These are phyloP conservation scores for Euborellia annulipes DNA, from an alignment of 1,140 invertebrate species.

Conservation along the genomic window DNA sequence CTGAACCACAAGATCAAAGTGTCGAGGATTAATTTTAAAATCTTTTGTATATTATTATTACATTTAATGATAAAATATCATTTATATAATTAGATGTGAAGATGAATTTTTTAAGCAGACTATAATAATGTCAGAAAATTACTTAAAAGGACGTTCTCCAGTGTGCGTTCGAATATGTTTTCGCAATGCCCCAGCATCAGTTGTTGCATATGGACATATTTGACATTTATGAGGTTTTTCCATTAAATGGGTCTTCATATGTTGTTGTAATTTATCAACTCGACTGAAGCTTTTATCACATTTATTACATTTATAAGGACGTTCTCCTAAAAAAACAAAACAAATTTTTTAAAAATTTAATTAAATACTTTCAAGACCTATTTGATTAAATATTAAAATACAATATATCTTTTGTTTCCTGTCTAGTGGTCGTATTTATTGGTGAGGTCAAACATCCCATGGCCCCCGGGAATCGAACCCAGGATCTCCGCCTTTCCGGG, in stretches of 20 bases:
- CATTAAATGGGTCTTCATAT: constrained; percentile 25
- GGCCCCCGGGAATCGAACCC: too few relatives aligned
- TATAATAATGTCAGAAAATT: constrained; percentile 7
- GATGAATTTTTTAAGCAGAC: neutral
- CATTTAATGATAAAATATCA: neutral
- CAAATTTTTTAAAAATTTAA: constrained; percentile 2
- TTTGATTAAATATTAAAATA: neutral
- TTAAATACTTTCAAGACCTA: neutral
- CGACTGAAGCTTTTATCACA: constrained; percentile 28
- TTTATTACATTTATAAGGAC: constrained; percentile 26
- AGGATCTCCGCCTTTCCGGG: too few relatives aligned
- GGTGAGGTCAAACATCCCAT: too few relatives aligned
- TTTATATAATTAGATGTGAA: neutral
- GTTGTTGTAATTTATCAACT: constrained; percentile 24
- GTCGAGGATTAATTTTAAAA: neutral
- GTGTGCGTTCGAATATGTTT: constrained; percentile 21
- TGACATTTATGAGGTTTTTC: constrained; percentile 23
- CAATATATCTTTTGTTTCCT: too few relatives aligned
- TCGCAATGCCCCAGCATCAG: constrained; percentile 16
- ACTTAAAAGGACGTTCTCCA: constrained; percentile 26
- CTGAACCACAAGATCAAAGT: too few relatives aligned
- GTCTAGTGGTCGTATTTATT: too few relatives aligned
- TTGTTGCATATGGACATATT: constrained; percentile 18
- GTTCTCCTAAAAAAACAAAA: constrained; percentile 22
- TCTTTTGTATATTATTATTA: too few relatives aligned